Percentiles rank a stretch among this genome's conserved stretches.
Evolutionary conservation across 2,888 invertebrate species (phyloP).

Genomic region (Helobdella robusta): DNA sequence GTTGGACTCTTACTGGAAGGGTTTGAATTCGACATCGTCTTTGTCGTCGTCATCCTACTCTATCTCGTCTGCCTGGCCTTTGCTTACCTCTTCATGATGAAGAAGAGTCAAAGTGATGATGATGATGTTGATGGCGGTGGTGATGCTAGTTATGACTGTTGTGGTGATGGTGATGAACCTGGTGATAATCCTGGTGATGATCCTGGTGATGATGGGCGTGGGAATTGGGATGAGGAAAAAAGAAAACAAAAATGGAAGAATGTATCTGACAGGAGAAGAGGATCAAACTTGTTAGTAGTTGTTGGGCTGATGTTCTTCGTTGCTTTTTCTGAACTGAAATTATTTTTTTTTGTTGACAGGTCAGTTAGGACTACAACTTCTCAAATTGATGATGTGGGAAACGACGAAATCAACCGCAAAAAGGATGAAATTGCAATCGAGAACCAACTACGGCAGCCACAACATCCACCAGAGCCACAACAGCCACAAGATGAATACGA

Average conservation of each 20-base stretch:
- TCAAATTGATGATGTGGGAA: not conserved
- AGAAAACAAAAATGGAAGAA: not conserved
- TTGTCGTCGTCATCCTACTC: constrained; percentile 40
- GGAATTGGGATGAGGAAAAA: not conserved
- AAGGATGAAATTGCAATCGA: no score
- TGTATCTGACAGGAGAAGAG: not conserved
- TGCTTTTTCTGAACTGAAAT: no score
- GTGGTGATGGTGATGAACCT: no score
- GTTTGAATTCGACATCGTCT: constrained; percentile 37
- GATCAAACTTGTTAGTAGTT: no score
- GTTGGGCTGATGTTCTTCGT: no score
- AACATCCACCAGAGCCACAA: no score
- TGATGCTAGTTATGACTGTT: not conserved
- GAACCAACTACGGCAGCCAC: no score
- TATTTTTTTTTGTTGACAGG: no score
- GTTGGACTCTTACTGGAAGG: constrained; percentile 40
- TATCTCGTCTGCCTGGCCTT: constrained; percentile 40
- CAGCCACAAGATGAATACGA: not conserved
- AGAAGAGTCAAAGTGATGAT: not conserved
- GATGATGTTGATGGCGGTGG: constrained; percentile 3
- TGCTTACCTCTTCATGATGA: constrained; percentile 38
- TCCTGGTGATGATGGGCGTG: not conserved
- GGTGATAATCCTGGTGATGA: no score
- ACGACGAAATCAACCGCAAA: not conserved
- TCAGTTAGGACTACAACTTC: not conserved